Percentiles rank a stretch among this genome's conserved stretches.
Evolutionary conservation across 2,113 vertebrate species (phyloP).

Genomic region (Epinephelus moara): DNA sequence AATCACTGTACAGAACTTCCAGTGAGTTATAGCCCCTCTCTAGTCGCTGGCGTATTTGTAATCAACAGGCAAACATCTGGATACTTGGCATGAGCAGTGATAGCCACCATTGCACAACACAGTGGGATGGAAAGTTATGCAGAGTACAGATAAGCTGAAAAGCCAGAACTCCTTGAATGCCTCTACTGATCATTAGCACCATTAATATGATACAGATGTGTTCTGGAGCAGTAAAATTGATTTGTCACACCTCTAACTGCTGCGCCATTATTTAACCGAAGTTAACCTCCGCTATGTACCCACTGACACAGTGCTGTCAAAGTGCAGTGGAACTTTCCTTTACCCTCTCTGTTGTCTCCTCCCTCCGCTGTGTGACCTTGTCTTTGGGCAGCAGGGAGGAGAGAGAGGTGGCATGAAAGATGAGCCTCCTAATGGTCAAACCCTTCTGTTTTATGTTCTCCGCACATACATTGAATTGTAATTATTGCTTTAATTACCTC

Average conservation of each 20-base stretch:
- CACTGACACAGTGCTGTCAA: neutral
- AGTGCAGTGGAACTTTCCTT: slow-evolving; percentile 6
- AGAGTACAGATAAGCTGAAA: neutral
- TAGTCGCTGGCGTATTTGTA: neutral
- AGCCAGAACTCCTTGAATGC: no score
- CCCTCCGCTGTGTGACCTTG: slow-evolving; percentile 65
- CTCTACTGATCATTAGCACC: neutral
- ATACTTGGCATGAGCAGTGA: neutral
- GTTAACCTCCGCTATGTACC: neutral
- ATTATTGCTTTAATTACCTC: slow-evolving; percentile 79
- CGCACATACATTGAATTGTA: slow-evolving; percentile 70
- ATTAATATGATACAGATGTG: neutral
- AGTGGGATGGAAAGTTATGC: neutral
- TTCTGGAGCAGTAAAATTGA: neutral
- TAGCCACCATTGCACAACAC: neutral
- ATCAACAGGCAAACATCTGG: neutral
- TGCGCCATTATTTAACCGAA: neutral
- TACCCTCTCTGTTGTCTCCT: neutral
- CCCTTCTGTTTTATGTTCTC: slow-evolving; percentile 76
- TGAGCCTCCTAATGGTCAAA: slow-evolving; percentile 69
- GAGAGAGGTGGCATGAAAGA: slow-evolving; percentile 64
- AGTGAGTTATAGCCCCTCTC: neutral
- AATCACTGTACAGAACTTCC: neutral
- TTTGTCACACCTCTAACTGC: neutral
- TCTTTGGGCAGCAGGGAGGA: slow-evolving; percentile 46